Evolutionary conservation across 1,140 invertebrate genomes (phyloP).

Genomic region (Solen grandis): DNA sequence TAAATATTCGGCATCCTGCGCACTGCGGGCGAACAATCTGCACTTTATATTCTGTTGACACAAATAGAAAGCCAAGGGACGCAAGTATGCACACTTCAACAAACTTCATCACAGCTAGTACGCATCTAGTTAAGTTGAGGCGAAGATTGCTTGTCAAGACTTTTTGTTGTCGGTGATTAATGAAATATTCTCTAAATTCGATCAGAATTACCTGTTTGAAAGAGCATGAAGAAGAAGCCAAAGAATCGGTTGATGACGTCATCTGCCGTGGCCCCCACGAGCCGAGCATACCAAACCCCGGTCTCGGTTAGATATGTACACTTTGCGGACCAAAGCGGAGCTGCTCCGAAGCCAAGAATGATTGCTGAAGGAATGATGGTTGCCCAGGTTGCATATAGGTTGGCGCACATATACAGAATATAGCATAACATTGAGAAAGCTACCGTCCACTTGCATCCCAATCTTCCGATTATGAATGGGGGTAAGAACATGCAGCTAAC

Average conservation of each 20-base stretch:
- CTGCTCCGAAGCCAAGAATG: slow-evolving; percentile 93
- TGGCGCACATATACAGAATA: slow-evolving; percentile 94
- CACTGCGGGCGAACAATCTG: background rate
- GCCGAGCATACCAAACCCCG: slow-evolving; percentile 84
- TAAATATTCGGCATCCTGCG: no score
- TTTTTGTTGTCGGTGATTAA: background rate
- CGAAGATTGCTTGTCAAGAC: no score
- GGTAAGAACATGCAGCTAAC: slow-evolving; percentile 96
- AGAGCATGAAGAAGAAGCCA: slow-evolving; percentile 97
- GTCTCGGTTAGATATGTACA: slow-evolving; percentile 96
- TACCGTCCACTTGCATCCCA: slow-evolving; percentile 97
- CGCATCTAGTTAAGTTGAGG: background rate
- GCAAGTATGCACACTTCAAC: background rate
- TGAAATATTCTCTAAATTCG: background rate
- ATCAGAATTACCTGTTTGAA: slow-evolving; percentile 87
- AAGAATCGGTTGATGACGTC: slow-evolving; percentile 96
- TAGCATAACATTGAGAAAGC: slow-evolving; percentile 96
- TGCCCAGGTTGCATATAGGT: slow-evolving; percentile 88
- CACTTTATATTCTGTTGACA: background rate
- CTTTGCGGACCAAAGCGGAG: slow-evolving; percentile 97
- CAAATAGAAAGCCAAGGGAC: background rate
- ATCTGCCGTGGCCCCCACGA: slow-evolving; percentile 86
- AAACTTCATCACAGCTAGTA: background rate
- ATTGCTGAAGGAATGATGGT: slow-evolving; percentile 95
- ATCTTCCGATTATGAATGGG: slow-evolving; percentile 83